Evolutionary conservation across 2,113 vertebrate species (phyloP), one percentile per base, ranked within the genome.

Genomic region (Xenopus laevis): DNA sequence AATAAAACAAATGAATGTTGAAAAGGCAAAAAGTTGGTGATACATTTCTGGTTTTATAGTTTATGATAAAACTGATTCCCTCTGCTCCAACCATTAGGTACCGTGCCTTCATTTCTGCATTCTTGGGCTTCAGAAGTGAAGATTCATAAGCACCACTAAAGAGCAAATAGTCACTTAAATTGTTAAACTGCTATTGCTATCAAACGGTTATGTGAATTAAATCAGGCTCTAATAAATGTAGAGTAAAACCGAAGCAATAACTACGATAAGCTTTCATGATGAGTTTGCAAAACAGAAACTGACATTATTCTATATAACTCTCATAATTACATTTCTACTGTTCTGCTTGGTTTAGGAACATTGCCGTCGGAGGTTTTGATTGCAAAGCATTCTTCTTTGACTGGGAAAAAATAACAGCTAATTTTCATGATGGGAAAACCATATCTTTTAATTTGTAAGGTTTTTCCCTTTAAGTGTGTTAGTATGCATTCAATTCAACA

Each of bases 241-340:
- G 16, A n/a, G 53, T 55, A 16, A 55, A 55, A n/a, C 53, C 16
- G 17, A n/a, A 55, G 53, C 15, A 55, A 55, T 55, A 55, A n/a
- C 15, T 55, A 55, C 53, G 17, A 55, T 55, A 55, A 55, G 53
- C 53, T 55, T 55, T 55, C 53, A 55, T 55, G 53, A 55, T 55
- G 53, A 55, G 15, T 3, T 55, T 50, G 17, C 17, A 55, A 55
- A 55, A 55, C 17, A 55, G 53, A 55, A 55, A 13, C 53, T 55
- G 53, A 55, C 47, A 50, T 13, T 55, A 55, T 55, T n/a, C 53
- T n/a, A 55, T 55, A 55, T n/a, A 55, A n/a, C 53, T 55, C 17
- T 16, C 7, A 55, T 55, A 55, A 55, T 55, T 55, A n/a, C 17
- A 55, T 55, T 55, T 55, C 53, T 16, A 55, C 53, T 55, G 15